phyloP scores from a whole-genome alignment of 2,888 invertebrate species.

The Mamestra brassicae region DNA sequence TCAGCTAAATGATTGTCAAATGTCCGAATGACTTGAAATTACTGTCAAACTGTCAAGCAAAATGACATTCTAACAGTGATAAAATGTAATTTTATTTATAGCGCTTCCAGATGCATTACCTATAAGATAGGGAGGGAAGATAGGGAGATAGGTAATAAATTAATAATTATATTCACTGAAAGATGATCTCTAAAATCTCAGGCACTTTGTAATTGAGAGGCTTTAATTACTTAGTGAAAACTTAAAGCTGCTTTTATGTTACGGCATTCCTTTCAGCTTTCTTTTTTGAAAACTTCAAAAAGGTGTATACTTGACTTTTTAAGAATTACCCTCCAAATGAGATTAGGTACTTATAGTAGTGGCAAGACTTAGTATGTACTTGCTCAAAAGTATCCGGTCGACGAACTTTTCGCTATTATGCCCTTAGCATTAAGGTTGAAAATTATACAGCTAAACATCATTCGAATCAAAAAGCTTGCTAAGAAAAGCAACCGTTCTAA shows the following conservation, averaged over 20 bases:
- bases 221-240: not conserved
- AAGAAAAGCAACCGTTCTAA: not conserved
- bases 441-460: not conserved
- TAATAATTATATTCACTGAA: no score
- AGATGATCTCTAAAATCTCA: not conserved
- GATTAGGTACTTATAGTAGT: not conserved
- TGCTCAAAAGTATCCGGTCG: not conserved
- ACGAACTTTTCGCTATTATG: not conserved
- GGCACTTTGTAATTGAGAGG: not conserved
- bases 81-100: not conserved
- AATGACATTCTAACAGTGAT: no score
- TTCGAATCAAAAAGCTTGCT: not conserved
- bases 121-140: no score
- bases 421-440: not conserved
- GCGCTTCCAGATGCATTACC: not conserved
- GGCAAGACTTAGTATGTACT: not conserved
- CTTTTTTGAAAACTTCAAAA: not conserved
- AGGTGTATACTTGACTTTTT: not conserved
- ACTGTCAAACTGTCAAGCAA: no score
- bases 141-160: no score
- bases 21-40: no score
- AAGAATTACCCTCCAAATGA: not conserved
- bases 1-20: no score
- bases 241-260: not conserved
- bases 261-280: not conserved